Evolutionary conservation across 1,140 invertebrate species (phyloP), one percentile per base, ranked within the genome.

Genomic region (Diabrotica undecimpunctata): DNA sequence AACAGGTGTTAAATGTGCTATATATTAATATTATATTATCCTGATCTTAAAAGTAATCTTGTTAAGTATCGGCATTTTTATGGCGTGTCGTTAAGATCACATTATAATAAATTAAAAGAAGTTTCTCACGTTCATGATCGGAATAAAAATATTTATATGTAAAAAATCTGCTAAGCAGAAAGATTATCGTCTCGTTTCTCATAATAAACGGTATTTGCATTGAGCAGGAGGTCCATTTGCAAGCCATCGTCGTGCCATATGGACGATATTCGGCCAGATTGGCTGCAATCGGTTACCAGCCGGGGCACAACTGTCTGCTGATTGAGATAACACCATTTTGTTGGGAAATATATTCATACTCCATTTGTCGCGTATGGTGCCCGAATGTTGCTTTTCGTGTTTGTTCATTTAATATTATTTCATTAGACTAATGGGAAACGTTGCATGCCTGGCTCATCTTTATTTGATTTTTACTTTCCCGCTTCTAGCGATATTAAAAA

Each of bases 311-410:
- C 61, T 62, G 61, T 62, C 61, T 62, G 9, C 37, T 38, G 61
- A 62, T 62, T 54, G 61, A 62, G 61, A 62, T 62, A 62, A 62
- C 61, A 50, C 61, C 51, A n/a, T 13, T 46, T 46, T n/a, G 41
- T 46, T 10, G 8, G 41, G 12, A 36, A 25, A 60, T 60, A 60
- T 60, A 62, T 62, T 62, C 61, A 62, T 62, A 54, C 61, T 62
- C 61, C 61, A 62, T 62, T 62, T 62, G 61, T 39, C 61, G 61
- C 61, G 61, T 62, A 62, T 62, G 61, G 51, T 62, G 52, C 61
- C 61, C 51, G 61, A 62, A 62, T 62, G 61, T 62, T 62, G 39
- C 61, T 62, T 62, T 62, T 62, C 61, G 61, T 62, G 61, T 62
- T 62, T 62, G 52, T 38, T 62, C 61, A 62, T 62, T 60, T 60